phyloP scores from a whole-genome alignment of 1,140 invertebrate genomes.

The Nephila pilipes region DNA sequence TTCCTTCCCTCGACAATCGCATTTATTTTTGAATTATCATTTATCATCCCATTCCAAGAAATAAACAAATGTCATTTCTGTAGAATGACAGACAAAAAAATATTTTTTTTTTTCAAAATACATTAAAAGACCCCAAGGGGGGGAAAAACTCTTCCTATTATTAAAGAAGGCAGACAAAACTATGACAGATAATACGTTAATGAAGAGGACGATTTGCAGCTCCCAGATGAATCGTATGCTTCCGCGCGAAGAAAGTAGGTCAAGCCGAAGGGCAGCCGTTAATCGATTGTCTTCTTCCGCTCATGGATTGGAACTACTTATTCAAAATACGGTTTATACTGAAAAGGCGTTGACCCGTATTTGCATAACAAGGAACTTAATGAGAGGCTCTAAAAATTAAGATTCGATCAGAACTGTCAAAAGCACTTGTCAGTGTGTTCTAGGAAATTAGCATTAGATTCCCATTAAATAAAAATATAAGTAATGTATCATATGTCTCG shows the following conservation, averaged over 20 bases:
- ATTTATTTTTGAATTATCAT: slow-evolving; percentile 18
- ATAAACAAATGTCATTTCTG: neutral
- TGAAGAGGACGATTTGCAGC: slow-evolving; percentile 56
- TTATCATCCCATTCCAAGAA: neutral
- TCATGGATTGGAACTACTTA: neutral
- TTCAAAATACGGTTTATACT: slow-evolving; percentile 20
- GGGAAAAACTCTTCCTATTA: neutral
- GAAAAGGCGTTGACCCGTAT: slow-evolving; percentile 54
- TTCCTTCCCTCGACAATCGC: neutral
- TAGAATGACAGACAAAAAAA: neutral
- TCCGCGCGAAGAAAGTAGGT: slow-evolving; percentile 53
- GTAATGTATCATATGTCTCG: neutral
- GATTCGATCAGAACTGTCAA: neutral
- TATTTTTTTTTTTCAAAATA: neutral
- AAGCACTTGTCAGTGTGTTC: neutral
- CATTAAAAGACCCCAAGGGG: neutral
- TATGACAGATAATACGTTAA: slow-evolving; percentile 51
- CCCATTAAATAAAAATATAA: neutral
- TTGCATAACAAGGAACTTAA: slow-evolving; percentile 42
- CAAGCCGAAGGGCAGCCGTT: slow-evolving; percentile 33
- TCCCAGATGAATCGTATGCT: slow-evolving; percentile 37
- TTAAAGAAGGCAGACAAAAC: neutral
- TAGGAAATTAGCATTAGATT: neutral
- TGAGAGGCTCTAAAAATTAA: neutral
- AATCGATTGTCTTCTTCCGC: slow-evolving; percentile 54